Percentiles rank a stretch among this genome's conserved stretches.
Evolutionary conservation across 1,140 invertebrate species (phyloP).

Genomic region (Limonius californicus): DNA sequence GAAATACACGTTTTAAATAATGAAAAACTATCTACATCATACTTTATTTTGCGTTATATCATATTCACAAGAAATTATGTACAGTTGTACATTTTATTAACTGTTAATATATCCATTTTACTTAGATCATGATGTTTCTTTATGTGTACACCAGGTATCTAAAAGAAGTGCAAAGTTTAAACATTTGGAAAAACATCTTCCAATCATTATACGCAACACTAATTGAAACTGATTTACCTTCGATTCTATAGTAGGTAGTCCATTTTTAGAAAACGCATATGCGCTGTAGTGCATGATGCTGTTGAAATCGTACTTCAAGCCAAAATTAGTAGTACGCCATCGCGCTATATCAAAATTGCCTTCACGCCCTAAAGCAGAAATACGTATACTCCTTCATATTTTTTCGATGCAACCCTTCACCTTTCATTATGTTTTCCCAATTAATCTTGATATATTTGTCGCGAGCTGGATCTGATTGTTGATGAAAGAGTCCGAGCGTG

Average conservation of each 20-base stretch:
- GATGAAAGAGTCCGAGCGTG: slow-evolving; percentile 79
- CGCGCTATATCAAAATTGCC: slow-evolving; percentile 65
- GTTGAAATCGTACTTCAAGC: slow-evolving; percentile 71
- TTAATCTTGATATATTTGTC: slow-evolving; percentile 69
- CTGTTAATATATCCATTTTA: too few species aligned
- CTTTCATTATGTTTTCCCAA: slow-evolving; percentile 67
- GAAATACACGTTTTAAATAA: too few species aligned
- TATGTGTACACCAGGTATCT: too few species aligned
- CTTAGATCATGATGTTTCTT: too few species aligned
- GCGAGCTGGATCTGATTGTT: slow-evolving; percentile 77
- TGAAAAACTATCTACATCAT: too few species aligned
- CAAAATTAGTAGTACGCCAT: slow-evolving; percentile 54
- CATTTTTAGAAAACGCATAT: slow-evolving; percentile 71
- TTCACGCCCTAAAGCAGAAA: slow-evolving; percentile 52
- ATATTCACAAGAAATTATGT: too few species aligned
- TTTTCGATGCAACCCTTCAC: slow-evolving; percentile 40
- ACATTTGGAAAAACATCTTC: too few species aligned
- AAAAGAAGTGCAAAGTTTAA: too few species aligned
- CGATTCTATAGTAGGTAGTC: slow-evolving; percentile 64
- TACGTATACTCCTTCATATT: background rate
- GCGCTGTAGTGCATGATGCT: slow-evolving; percentile 83
- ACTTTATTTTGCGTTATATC: too few species aligned
- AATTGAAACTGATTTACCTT: too few species aligned
- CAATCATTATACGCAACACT: too few species aligned
- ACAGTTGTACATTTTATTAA: too few species aligned